phyloP scores from a whole-genome alignment of 2,113 vertebrate genomes.

The Synchiropus splendidus region DNA sequence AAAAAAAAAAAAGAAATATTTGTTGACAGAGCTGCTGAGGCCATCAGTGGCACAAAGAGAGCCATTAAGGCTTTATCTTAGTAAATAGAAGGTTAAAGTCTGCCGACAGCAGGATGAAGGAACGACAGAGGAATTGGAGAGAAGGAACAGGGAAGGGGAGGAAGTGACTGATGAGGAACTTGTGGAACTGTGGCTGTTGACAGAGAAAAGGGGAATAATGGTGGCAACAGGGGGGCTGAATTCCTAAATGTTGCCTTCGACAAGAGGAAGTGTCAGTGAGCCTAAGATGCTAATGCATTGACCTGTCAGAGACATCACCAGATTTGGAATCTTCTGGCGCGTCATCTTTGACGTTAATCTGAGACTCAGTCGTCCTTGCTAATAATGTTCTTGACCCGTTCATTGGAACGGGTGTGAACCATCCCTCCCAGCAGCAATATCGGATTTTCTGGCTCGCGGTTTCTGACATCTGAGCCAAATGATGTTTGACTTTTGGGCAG shows the following conservation, averaged over 20 bases:
- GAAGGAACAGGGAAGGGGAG: constrained; percentile 34
- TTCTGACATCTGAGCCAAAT: constrained; percentile 49
- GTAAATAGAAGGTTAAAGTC: constrained; percentile 57
- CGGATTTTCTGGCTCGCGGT: constrained; percentile 19
- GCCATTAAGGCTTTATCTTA: constrained; percentile 68
- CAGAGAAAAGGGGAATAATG: constrained; percentile 18
- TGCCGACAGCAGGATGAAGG: constrained; percentile 29
- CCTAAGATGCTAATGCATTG: no score
- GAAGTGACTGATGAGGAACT: constrained; percentile 51
- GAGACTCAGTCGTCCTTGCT: constrained; percentile 15
- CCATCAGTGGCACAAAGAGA: constrained; percentile 59
- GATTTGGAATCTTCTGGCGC: constrained; percentile 5
- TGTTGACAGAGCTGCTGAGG: constrained; percentile 53
- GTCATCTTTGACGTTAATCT: constrained; percentile 26
- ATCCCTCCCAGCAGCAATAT: constrained; percentile 24
- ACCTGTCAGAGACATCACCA: constrained; percentile 12
- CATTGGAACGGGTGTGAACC: constrained; percentile 22
- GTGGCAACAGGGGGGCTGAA: constrained; percentile 24
- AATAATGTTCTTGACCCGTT: no score
- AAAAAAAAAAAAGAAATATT: constrained; percentile 47
- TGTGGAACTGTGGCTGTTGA: constrained; percentile 35
- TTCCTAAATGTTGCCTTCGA: constrained; percentile 24
- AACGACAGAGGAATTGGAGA: constrained; percentile 15
- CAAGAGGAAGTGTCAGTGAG: constrained; percentile 8
- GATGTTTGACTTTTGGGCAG: constrained; percentile 60